Evolutionary conservation across 2,113 vertebrate species (phyloP), one percentile per base, ranked within the genome.

Genomic region (Panthera tigris): DNA sequence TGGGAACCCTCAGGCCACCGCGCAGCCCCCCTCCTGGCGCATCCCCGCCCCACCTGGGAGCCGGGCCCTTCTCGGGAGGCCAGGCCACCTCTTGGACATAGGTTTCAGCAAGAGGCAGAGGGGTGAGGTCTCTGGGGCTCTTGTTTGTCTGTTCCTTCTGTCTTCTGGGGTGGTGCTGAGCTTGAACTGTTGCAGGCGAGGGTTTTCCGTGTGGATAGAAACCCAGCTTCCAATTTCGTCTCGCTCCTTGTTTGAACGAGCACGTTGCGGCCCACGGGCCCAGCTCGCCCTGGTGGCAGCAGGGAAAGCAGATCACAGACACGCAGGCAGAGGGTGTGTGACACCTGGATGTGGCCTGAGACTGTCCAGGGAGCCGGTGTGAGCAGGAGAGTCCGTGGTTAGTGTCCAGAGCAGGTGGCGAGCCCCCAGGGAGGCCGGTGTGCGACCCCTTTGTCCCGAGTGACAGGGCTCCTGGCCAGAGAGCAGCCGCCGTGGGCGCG

Each of bases 1-100:
- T 66, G 1, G 19, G 57, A 74, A 36, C 31, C 93, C 55, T 31
- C 5, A 3, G 3, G 7, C 7, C 16, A 12, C 29, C 57, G 57
- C 4, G 3, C 29, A 27, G 23, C 12, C 41, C 25, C 2, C 3
- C 5, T 4, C 0, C 9, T 0, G 1, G 15, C 2, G 0, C 31
- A 1, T 73, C 45, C 27, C 41, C n/a, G 2, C 65, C 21, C 13
- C 2, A 4, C 12, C n/a, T 2, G 1, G 48, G 55, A 5, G 21
- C 16, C 1, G 0, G 23, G 21, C 55, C 29, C 8, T 23, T 36
- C 9, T 9, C 4, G 7, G 10, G 15, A 27, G 52, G 36, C 19
- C 0, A 18, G 29, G 12, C 27, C 6, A 5, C 11, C 33, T 0
- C 2, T 50, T 4, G 27, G 29, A 11, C 74, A 12, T 25, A 45